Evolutionary conservation across 1,140 invertebrate species (phyloP).

Genomic region (Cydia amplana): DNA sequence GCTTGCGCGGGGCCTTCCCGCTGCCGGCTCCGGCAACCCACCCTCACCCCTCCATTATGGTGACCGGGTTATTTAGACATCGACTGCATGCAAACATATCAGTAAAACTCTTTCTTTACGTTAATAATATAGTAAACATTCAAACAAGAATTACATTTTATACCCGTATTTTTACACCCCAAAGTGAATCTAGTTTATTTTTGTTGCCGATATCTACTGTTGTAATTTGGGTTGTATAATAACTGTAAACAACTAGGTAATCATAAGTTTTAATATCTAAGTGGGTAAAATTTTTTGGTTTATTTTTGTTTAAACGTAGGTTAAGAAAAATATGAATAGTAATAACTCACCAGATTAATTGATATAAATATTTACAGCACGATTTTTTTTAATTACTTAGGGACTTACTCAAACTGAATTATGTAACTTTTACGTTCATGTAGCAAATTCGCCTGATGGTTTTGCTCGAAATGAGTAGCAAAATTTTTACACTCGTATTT

Average conservation of each 20-base stretch:
- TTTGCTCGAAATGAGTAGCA: neutral
- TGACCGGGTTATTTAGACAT: neutral
- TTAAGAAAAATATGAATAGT: neutral
- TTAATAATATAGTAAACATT: neutral
- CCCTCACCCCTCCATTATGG: neutral
- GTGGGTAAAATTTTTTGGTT: too few relatives aligned
- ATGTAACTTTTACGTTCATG: neutral
- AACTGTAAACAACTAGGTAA: neutral
- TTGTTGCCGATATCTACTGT: neutral
- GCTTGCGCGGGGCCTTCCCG: neutral
- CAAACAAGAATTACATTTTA: neutral
- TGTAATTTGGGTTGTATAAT: neutral
- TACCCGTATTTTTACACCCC: neutral
- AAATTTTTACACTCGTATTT: slow-evolving; percentile 3
- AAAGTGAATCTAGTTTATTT: neutral
- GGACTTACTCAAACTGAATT: neutral
- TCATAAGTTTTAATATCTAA: neutral
- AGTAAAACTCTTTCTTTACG: neutral
- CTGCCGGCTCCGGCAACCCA: neutral
- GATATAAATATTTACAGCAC: neutral
- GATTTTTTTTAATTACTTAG: neutral
- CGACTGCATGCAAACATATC: neutral
- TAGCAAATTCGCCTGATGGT: neutral
- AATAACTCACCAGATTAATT: neutral
- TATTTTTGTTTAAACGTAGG: neutral